Evolutionary conservation across 2,113 vertebrate genomes (phyloP).

Genomic region (Psettodes erumei): DNA sequence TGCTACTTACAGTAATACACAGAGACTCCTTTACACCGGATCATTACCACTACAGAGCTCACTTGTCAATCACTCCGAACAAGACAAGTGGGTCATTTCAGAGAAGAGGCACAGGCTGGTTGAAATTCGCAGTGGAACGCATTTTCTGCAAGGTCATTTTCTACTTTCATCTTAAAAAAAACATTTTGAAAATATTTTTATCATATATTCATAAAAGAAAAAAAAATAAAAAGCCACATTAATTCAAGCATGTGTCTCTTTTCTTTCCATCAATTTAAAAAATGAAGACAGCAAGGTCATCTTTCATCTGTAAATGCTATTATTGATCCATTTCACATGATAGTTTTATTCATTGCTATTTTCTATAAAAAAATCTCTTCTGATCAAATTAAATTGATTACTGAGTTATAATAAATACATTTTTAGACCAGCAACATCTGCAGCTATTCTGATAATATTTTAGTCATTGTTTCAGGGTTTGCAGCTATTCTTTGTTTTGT

Average conservation of each 20-base stretch:
- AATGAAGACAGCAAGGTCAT: background rate
- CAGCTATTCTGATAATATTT: too few species aligned
- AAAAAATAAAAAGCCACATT: too few species aligned
- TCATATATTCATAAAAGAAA: too few species aligned
- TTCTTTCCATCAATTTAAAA: too few species aligned
- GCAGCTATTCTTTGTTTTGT: background rate
- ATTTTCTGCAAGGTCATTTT: background rate
- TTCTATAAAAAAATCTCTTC: background rate
- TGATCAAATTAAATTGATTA: background rate
- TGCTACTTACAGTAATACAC: slow-evolving; percentile 77
- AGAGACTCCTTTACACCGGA: slow-evolving; percentile 55
- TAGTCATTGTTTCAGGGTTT: too few species aligned
- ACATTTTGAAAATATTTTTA: too few species aligned
- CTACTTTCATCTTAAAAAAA: too few species aligned
- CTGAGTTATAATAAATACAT: background rate
- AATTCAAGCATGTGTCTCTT: background rate
- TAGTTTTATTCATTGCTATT: background rate
- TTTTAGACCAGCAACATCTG: background rate
- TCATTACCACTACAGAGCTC: slow-evolving; percentile 57
- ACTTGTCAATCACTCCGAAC: slow-evolving; percentile 60
- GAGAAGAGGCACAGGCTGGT: background rate
- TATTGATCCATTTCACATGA: background rate
- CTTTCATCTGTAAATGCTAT: background rate
- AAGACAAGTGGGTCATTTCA: slow-evolving; percentile 24
- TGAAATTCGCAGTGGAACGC: background rate